Conservation (phyloP, 2,888 invertebrate species). For the Parnassius orleans region DNA sequence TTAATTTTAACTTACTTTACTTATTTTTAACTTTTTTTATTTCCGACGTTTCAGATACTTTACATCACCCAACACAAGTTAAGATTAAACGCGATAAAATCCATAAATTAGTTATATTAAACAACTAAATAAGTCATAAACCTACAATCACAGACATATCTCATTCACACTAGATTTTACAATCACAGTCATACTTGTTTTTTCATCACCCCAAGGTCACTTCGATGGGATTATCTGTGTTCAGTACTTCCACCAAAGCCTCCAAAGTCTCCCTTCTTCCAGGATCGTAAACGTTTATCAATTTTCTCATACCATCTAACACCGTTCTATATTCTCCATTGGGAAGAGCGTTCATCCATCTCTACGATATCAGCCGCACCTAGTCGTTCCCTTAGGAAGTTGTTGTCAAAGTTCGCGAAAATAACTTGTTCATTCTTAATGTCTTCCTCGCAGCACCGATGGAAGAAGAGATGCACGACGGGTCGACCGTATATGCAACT, state of each 20-base stretch:
- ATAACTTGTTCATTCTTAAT: conserved; percentile 67
- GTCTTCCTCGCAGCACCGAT: conserved; percentile 60
- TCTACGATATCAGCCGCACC: conserved; percentile 45
- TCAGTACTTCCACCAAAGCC: conserved; percentile 10
- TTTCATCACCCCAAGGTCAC: background rate
- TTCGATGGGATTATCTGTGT: background rate
- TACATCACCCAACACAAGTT: no score
- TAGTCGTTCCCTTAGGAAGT: conserved; percentile 47
- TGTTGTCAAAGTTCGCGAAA: conserved; percentile 61
- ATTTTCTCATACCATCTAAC: conserved; percentile 9
- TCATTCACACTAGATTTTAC: background rate
- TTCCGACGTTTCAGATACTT: no score
- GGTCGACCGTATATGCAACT: conserved; percentile 63
- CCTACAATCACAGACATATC: no score
- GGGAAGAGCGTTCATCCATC: conserved; percentile 11
- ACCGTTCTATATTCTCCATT: conserved; percentile 12
- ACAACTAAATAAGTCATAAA: no score
- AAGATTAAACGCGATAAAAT: background rate
- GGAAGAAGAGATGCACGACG: conserved; percentile 58
- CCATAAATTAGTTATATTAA: no score
- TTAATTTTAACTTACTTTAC: no score
- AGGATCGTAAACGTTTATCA: conserved; percentile 19
- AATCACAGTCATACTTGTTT: background rate
- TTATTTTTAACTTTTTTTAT: no score
- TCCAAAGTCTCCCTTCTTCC: conserved; percentile 14